Percentiles rank a stretch among this genome's conserved stretches.
These are phyloP conservation scores for Nesidiocoris tenuis DNA, from an alignment of 2,888 invertebrate species.

Conservation along the genomic window DNA sequence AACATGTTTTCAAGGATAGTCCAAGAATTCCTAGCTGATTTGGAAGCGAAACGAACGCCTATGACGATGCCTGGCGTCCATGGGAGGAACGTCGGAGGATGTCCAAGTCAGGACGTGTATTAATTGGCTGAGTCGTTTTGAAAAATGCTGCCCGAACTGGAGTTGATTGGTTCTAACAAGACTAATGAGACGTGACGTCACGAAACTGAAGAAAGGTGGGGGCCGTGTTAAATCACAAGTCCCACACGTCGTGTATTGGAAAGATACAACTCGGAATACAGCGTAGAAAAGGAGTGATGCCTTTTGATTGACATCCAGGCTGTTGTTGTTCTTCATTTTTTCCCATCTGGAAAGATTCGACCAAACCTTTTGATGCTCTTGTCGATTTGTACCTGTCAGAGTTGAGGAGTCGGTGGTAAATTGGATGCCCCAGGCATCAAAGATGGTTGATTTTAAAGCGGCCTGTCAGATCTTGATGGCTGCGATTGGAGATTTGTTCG, in stretches of 20 bases:
- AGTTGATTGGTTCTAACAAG: slow-evolving; percentile 49
- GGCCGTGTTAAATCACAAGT: slow-evolving; percentile 34
- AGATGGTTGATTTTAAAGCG: slow-evolving; percentile 13
- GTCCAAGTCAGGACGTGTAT: slow-evolving; percentile 47
- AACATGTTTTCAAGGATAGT: no score
- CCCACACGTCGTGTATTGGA: slow-evolving; percentile 31
- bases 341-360: no score
- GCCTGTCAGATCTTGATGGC: slow-evolving; percentile 12
- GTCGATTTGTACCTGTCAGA: slow-evolving; percentile 29
- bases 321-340: slow-evolving; percentile 14
- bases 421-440: slow-evolving; percentile 28
- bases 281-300: slow-evolving; percentile 3
- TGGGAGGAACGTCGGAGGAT: slow-evolving; percentile 33
- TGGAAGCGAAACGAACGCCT: no score
- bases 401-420: slow-evolving; percentile 16
- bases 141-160: slow-evolving; percentile 46
- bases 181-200: slow-evolving; percentile 49
- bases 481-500: no score
- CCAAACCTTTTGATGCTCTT: no score
- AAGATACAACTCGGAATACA: background rate
- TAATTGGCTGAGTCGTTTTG: slow-evolving; percentile 47
- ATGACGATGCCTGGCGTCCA: no score
- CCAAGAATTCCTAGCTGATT: no score
- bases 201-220: background rate
- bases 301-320: slow-evolving; percentile 39